Evolutionary conservation across 2,113 vertebrate species (phyloP), one percentile per base, ranked within the genome.

Genomic region (Probosciger aterrimus): DNA sequence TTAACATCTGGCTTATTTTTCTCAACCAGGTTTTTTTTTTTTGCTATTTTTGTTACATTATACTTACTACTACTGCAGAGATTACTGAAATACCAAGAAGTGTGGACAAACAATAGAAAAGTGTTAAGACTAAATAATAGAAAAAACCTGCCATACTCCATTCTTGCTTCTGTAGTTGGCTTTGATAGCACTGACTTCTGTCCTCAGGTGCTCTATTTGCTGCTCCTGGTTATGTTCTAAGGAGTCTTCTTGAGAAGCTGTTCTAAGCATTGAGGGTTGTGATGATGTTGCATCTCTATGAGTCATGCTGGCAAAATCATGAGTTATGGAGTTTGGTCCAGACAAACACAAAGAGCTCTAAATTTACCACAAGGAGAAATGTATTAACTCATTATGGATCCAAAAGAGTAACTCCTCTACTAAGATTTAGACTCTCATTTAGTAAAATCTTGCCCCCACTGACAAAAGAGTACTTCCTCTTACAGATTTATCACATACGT

Each of bases 281-380:
- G 96, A 97, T 49, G 93, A 90, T 31, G 94, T 64, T 10, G 96
- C 70, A 13, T 99, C 99, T 82, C 97, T 98, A 63, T 97, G 97
- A 50, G 97, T 96, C 63, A 96, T 49, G 9, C 97, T 98, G 18
- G 97, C 94, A 35, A 97, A 94, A 74, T 99, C 98, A 2, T 98
- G 98, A 93, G 92, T 98, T 74, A 97, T 53, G 41, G 98, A 99
- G 97, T 97, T 98, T 41, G 98, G 98, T 82, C 98, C 98, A 12
- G 99, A 99, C 33, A 98, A 92, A 82, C 98, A 98, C 86, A 98
- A 97, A 31, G 99, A 99, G 93, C 98, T 99, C 99, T 99, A 97
- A 41, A 86, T 60, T 33, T 69, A 91, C 12, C 86, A 70, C 31
- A 82, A 37, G 31, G 37, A 82, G 78, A 86, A 94, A 87, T 7